Conservation (phyloP, 2,797 vertebrate genomes). For the Gadopsis marmoratus region DNA sequence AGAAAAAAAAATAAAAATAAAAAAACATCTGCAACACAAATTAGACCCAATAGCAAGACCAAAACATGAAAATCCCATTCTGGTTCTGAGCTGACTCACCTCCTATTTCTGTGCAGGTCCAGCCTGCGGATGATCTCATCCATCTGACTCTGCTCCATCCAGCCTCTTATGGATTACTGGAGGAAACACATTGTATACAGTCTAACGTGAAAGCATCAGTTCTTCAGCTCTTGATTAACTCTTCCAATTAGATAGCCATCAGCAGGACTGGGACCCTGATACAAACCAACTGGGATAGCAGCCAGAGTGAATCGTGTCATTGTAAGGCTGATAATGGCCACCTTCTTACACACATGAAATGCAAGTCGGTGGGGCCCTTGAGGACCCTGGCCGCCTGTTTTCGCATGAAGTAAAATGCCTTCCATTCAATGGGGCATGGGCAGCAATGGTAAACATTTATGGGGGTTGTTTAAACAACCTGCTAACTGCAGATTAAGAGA, state of each 20-base stretch:
- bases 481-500: slow-evolving; percentile 83
- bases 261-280: slow-evolving; percentile 63
- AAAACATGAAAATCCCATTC: not conserved
- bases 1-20: not conserved
- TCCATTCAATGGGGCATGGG: slow-evolving; percentile 75
- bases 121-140: not conserved
- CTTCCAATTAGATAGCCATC: slow-evolving; percentile 70
- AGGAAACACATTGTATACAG: slow-evolving; percentile 29
- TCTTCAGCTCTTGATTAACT: slow-evolving; percentile 65
- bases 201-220: slow-evolving; percentile 31
- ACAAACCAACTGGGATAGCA: slow-evolving; percentile 70
- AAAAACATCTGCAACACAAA: not conserved
- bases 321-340: slow-evolving; percentile 78
- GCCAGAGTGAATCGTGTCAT: slow-evolving; percentile 79
- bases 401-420: slow-evolving; percentile 80
- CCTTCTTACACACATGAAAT: slow-evolving; percentile 80
- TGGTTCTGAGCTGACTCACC: not conserved
- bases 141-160: slow-evolving; percentile 4
- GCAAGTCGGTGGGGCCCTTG: slow-evolving; percentile 60
- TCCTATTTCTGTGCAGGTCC: not conserved
- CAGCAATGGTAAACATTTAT: slow-evolving; percentile 78
- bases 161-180: not conserved
- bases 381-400: slow-evolving; percentile 77
- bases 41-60: not conserved
- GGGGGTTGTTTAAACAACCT: slow-evolving; percentile 84